A percentile compares a stretch with the other conserved stretches of the same genome.
Evolutionary conservation across 2,797 vertebrate species (phyloP).

Genomic region (Cebuella pygmaea): DNA sequence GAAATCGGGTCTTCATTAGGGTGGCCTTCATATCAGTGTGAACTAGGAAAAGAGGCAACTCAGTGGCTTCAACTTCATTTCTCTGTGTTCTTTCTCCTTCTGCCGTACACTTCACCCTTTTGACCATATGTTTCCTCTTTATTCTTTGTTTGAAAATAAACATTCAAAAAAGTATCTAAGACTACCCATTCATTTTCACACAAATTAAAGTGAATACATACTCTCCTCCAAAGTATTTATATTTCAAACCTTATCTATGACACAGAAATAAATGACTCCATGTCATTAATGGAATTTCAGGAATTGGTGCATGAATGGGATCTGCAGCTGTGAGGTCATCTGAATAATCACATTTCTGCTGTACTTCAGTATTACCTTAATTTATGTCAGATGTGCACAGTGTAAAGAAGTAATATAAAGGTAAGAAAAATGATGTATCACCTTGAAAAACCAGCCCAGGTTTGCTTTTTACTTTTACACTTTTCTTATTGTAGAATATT

Average conservation of each 20-base stretch:
- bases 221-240: not conserved
- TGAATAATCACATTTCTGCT: not conserved
- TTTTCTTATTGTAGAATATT: not conserved
- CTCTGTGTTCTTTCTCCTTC: not conserved
- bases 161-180: not conserved
- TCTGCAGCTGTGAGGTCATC: not conserved
- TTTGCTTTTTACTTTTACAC: not conserved
- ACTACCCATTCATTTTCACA: not conserved
- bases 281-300: not conserved
- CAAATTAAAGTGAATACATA: not conserved
- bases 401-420: not conserved
- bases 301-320: not conserved
- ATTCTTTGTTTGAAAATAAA: constrained; percentile 8
- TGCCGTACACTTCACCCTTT: not conserved
- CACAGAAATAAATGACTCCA: not conserved
- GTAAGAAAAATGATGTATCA: not conserved
- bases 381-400: not conserved
- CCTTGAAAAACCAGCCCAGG: not conserved
- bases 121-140: not conserved
- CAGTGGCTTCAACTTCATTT: not conserved
- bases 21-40: not conserved
- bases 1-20: not conserved
- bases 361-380: not conserved
- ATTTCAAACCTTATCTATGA: not conserved
- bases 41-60: not conserved